Base-by-base conservation (phyloP, 2,888 invertebrate genomes). In the Gortyna flavago region DNA sequence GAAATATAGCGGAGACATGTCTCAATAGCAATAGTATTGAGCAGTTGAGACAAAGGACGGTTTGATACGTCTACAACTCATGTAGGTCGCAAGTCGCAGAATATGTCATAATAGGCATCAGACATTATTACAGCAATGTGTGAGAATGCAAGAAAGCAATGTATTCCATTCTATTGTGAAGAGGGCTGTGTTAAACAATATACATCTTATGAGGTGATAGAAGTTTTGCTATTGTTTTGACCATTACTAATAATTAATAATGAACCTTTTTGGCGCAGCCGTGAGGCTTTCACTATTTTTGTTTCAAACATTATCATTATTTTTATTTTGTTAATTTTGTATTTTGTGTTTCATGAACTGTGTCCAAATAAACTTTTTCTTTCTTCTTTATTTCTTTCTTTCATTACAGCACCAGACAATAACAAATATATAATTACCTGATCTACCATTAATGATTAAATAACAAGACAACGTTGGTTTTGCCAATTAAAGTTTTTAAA, bases 31-130 rank as follows among this genome's bases (percentile, higher is more conserved):
- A 61, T 44, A 35, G 72, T 76, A 76, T 66, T 57, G 66, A 77
- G 48, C 67, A n/a, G 44, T 21, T 72, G 65, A 86, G 62, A 87
- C 87, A 87, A 85, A 82, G 66, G 80, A 44, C 1, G 18, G 59
- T 61, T 77, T 80, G 80, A 80, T 74, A 81, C 61, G 77, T 79
- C 79, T 75, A 64, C 79, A 75, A 74, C 61, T 76, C 85, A 86
- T 85, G 57, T 87, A 79, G 80, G 83, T 79, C 80, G 66, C 77
- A 78, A 77, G 72, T 79, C 77, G 62, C 41, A 77, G 51, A 80
- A 80, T 77, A 77, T 68, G 11, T 80, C 70, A 72, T 74, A 69
- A 77, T 67, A 54, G 69, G 29, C 38, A 71, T 66, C 38, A 54
- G 73, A 79, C 32, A 59, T 72, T 79, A 75, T 79, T 72, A 32